These are phyloP conservation scores for Rhabdomys pumilio DNA, from an alignment of 2,797 vertebrate genomes.

Conservation along the genomic window DNA sequence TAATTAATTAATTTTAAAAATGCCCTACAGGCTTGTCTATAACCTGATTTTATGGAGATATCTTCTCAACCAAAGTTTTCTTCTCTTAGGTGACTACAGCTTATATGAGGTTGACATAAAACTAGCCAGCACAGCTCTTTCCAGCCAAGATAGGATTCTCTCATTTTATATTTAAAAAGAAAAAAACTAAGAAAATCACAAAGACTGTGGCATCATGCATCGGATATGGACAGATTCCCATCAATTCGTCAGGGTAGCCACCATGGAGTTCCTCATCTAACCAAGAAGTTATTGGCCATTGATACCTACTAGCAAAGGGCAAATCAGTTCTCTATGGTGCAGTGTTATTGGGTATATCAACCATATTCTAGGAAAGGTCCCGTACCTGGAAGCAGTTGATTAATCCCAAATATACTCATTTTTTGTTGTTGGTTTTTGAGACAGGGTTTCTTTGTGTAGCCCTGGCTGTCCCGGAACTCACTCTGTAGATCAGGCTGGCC, in stretches of 20 bases:
- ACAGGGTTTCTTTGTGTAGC: too few relatives aligned
- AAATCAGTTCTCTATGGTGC: not conserved
- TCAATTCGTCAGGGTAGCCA: not conserved
- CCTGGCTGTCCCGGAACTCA: too few relatives aligned
- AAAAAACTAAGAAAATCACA: not conserved
- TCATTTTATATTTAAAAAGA: not conserved
- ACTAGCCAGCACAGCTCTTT: not conserved
- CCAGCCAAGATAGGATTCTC: not conserved
- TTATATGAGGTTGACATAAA: not conserved
- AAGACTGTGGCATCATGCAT: not conserved
- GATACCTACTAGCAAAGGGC: not conserved
- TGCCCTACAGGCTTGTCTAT: not conserved
- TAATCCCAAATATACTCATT: not conserved
- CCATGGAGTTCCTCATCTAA: not conserved
- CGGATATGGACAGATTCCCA: not conserved
- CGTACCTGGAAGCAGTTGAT: not conserved
- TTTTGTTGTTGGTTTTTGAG: too few relatives aligned
- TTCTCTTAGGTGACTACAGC: not conserved
- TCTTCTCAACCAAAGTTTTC: not conserved
- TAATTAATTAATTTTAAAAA: too few relatives aligned
- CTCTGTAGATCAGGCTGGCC: too few relatives aligned
- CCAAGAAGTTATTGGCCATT: not conserved
- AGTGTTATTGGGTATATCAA: not conserved
- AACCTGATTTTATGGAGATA: not conserved
- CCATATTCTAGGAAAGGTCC: not conserved